Evolutionary conservation across 2,888 invertebrate genomes (phyloP), one percentile per base, ranked within the genome.

Genomic region (Caenorhabditis wallacei): DNA sequence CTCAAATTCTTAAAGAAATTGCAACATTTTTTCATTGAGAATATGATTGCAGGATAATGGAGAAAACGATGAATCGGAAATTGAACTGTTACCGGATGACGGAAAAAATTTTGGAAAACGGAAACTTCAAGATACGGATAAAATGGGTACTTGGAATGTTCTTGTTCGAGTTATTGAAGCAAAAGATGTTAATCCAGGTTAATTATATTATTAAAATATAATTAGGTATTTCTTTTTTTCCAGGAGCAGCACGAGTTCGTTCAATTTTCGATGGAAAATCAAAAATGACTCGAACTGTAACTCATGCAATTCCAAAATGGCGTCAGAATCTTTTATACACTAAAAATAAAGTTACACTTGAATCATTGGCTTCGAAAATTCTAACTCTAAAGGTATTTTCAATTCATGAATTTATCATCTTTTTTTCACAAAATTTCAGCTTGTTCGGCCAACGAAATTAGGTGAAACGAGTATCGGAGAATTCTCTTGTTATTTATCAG

Each of bases 231-330:
- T 18, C 20, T 48, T 30, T 24, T 30, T 8, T 22, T 63, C 48
- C 40, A 54, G 86, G 85, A 24, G 59, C 75, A 3, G 48, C 79
- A 16, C 80, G 87, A 10, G 85, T 87, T 22, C 78, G 87, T 16
- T 78, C 83, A 0, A 22, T 70, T 10, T 53, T 87, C 24, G 85
- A 87, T 48, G 80, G 80, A 8, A 69, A 76, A 18, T 79, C 82
- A 18, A 83, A 86, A 74, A 80, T 85, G 51, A 88, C 88, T 5
- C 68, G 88, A 22, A 74, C 84, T 16, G 85, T 85, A 22, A 80
- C 84, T n/a, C 85, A 86, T 46, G 80, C 75, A 16, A 54, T 81
- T 11, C 88, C 88, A 13, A 84, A 74, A 51, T 88, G 88, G 88
- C 66, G 84, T 8, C 79, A 84, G 30, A 85, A 83, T 54, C 43